Evolutionary conservation across 2,888 invertebrate genomes (phyloP).

Genomic region (Flabesymbios commensalis): DNA sequence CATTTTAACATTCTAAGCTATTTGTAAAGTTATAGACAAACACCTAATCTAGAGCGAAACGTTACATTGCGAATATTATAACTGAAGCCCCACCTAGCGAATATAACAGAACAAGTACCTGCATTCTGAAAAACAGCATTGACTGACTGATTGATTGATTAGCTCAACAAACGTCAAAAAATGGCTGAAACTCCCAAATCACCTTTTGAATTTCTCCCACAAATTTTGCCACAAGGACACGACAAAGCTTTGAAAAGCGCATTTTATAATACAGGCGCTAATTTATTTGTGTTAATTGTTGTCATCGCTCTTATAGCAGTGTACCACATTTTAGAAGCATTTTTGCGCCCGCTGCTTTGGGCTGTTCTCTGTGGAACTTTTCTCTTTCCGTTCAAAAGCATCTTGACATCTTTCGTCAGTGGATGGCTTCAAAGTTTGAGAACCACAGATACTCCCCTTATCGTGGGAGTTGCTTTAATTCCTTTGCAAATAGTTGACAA

Average conservation of each 20-base stretch:
- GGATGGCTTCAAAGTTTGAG: constrained; percentile 69
- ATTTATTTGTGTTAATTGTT: constrained; percentile 71
- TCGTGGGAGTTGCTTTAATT: constrained; percentile 59
- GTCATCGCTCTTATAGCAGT: constrained; percentile 66
- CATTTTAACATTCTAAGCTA: too few relatives aligned
- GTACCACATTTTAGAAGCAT: constrained; percentile 74
- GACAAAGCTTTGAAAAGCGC: constrained; percentile 90
- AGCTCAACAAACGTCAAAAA: too few relatives aligned
- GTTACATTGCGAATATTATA: too few relatives aligned
- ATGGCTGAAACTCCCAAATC: too few relatives aligned
- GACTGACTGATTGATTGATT: too few relatives aligned
- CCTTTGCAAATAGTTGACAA: constrained; percentile 73
- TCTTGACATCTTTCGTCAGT: constrained; percentile 75
- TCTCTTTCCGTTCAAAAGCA: constrained; percentile 90
- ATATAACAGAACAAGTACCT: too few relatives aligned
- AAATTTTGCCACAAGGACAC: too few relatives aligned
- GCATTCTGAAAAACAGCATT: too few relatives aligned
- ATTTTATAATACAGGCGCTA: constrained; percentile 85
- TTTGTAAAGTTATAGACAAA: too few relatives aligned
- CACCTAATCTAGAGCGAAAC: too few relatives aligned
- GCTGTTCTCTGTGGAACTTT: constrained; percentile 95
- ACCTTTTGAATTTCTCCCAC: too few relatives aligned
- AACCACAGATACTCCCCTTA: constrained; percentile 61
- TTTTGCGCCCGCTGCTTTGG: constrained; percentile 93
- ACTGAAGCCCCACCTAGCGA: too few relatives aligned